Percentiles rank a stretch among this genome's conserved stretches.
Conservation (phyloP, 2,113 vertebrate genomes). For the Mormyrus lacerda region DNA sequence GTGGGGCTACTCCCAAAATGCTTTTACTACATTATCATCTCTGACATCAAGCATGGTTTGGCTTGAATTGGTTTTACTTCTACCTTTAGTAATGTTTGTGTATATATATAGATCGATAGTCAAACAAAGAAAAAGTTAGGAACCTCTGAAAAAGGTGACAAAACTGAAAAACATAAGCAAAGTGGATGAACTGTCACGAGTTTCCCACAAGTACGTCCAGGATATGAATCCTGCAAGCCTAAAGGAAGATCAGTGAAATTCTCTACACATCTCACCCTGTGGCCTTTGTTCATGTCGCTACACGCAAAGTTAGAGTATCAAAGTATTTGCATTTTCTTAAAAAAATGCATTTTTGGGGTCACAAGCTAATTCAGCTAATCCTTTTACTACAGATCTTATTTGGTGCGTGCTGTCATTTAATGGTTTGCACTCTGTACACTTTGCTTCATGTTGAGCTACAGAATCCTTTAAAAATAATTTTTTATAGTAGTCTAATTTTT, state of each 20-base stretch:
- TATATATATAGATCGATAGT: background rate
- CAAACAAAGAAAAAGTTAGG: background rate
- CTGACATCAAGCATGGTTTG: slow-evolving; percentile 73
- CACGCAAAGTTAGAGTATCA: background rate
- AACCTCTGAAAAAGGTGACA: background rate
- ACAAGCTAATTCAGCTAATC: background rate
- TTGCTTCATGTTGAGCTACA: background rate
- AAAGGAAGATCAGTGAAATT: background rate
- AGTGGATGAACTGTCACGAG: background rate
- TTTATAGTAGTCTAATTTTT: background rate
- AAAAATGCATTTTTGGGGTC: background rate
- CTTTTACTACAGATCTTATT: background rate
- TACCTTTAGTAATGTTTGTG: slow-evolving; percentile 19
- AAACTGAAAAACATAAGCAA: background rate
- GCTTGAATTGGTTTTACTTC: slow-evolving; percentile 43
- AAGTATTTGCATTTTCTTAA: background rate
- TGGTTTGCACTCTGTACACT: background rate
- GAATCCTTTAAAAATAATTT: background rate
- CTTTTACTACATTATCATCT: slow-evolving; percentile 88
- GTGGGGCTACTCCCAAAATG: slow-evolving; percentile 78
- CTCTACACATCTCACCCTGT: background rate
- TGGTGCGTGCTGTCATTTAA: background rate
- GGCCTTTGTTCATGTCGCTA: background rate
- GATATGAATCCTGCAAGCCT: background rate
- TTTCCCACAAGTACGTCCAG: background rate